These are phyloP conservation scores for Dione juno DNA, from an alignment of 2,888 invertebrate genomes.

Conservation along the genomic window DNA sequence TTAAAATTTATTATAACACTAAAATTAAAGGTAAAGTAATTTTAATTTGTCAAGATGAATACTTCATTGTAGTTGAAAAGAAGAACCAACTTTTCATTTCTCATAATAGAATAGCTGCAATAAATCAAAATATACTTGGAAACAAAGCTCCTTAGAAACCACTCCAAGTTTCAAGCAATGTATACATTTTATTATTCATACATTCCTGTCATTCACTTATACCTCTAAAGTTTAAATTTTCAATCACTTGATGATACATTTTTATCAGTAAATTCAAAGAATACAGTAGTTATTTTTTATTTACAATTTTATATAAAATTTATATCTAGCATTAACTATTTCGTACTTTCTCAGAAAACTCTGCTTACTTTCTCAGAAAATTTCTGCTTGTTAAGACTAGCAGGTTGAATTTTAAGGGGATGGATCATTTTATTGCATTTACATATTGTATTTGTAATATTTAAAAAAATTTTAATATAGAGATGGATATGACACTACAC, in stretches of 20 bases:
- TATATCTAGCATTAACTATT: too few species aligned
- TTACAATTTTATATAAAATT: too few species aligned
- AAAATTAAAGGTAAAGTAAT: neutral
- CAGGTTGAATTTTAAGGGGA: too few species aligned
- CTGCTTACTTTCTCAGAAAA: too few species aligned
- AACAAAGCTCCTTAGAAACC: constrained; percentile 21
- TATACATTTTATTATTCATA: constrained; percentile 12
- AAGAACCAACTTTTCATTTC: constrained; percentile 2
- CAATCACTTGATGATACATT: neutral
- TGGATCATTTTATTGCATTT: too few species aligned
- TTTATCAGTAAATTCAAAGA: neutral
- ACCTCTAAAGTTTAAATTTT: constrained; percentile 15
- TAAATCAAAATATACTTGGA: constrained; percentile 10
- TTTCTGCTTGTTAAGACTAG: too few species aligned
- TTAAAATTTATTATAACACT: neutral
- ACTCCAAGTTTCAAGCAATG: constrained; percentile 12
- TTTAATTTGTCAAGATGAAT: constrained; percentile 16
- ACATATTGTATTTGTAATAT: too few species aligned
- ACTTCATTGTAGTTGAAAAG: neutral
- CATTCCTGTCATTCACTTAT: constrained; percentile 10
- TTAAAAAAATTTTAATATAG: too few species aligned
- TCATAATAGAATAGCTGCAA: constrained; percentile 1
- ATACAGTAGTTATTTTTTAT: neutral
- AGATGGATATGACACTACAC: too few species aligned
- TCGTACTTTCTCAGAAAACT: too few species aligned